A percentile compares a stretch with the other conserved stretches of the same genome.
phyloP scores from a whole-genome alignment of 2,113 vertebrate species.

The Arvicanthis niloticus region DNA sequence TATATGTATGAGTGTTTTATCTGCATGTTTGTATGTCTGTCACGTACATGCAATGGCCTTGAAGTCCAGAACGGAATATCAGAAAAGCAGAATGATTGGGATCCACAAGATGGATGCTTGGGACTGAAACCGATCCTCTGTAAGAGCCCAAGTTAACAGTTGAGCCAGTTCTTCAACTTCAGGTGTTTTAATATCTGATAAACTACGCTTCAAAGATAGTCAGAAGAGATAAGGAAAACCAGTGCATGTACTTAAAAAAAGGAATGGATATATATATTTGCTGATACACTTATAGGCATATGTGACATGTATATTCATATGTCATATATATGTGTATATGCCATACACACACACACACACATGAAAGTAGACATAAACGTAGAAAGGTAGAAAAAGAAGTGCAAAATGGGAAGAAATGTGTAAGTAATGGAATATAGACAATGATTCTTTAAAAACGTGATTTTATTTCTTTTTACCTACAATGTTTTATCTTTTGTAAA shows the following conservation, averaged over 20 bases:
- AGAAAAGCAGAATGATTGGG: neutral
- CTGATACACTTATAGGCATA: too few relatives aligned
- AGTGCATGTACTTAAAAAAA: too few relatives aligned
- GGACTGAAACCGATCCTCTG: neutral
- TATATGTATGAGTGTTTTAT: neutral
- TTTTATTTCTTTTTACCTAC: neutral
- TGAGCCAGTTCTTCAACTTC: neutral
- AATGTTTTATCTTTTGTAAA: neutral
- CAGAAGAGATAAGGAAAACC: neutral
- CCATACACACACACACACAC: too few relatives aligned
- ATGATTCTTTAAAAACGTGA: neutral
- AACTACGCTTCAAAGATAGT: neutral
- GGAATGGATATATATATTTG: fast-evolving
- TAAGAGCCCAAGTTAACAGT: neutral
- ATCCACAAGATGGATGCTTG: neutral
- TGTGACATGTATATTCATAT: neutral
- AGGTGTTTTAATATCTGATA: neutral
- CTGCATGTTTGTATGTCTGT: neutral
- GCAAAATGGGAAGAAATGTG: neutral
- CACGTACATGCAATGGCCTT: neutral
- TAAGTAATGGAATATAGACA: neutral
- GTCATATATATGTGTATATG: neutral
- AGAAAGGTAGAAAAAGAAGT: neutral
- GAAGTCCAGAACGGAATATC: neutral
- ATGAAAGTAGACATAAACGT: neutral